Evolutionary conservation across 2,113 vertebrate species (phyloP), one percentile per base, ranked within the genome.

Genomic region (Oceanodroma tethys): DNA sequence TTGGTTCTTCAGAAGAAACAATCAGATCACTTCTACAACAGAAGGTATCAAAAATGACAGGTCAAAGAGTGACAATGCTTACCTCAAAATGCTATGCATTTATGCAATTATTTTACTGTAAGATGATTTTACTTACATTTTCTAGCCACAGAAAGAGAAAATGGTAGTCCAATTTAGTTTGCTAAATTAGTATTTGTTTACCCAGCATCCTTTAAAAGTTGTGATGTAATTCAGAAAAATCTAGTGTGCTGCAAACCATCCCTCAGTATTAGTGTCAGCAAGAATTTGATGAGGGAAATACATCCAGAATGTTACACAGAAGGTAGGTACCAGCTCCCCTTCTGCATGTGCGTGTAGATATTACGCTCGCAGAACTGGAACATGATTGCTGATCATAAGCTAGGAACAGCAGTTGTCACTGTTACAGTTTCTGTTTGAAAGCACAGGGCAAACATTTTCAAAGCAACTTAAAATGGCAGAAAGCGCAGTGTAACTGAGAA

Each of bases 1-100:
- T 98, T 98, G 98, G 96, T 98, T 97, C 97, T 98, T 98, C 97
- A 94, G 95, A 95, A 97, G 95, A 96, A 93, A 93, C 71, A 48
- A 75, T 99, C 98, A 99, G 98, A 99, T 98, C 96, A 99, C 99
- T 98, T 99, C 99, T 99, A 82, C 50, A 97, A 97, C 32, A 94
- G 83, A 98, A 97, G 30, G 94, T 16, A 98, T 45, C 80, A 96
- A 96, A 93, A 85, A 80, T 16, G 16, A 92, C 36, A 97, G 63
- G 74, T 98, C 93, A 81, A 87, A 63, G 71, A 65, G 38, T 4
- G 16, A 71, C 27, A 55, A 78, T 8, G 34, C 80, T 76, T 66
- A 84, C 17, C 52, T 90, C 73, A 88, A 73, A 85, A 66, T 30
- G 40, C 68, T 87, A 34, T 2, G 9, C 79, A 34, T 23, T 89